These are phyloP conservation scores for Eurystomus gularis DNA, from an alignment of 2,113 vertebrate species.

Conservation along the genomic window DNA sequence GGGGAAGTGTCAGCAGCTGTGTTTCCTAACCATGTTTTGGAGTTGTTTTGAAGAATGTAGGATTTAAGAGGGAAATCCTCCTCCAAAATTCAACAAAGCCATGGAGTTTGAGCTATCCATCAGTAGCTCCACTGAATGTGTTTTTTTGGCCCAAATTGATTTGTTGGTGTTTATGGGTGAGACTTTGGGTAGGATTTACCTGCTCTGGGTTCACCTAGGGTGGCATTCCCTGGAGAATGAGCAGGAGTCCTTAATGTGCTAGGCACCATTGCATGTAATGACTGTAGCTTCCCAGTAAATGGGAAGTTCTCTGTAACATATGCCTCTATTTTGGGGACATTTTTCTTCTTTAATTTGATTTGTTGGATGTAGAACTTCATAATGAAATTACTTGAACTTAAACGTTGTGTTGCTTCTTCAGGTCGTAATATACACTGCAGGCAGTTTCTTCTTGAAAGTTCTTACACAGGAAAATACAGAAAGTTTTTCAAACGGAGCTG, in stretches of 20 bases:
- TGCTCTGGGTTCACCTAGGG: not conserved
- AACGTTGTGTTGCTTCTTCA: not conserved
- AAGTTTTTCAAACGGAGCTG: not conserved
- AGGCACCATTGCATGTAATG: rapidly evolving
- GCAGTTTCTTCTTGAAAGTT: not conserved
- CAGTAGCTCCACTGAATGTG: not conserved
- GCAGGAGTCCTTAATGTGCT: not conserved
- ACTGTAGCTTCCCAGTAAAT: not conserved
- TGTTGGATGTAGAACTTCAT: not conserved
- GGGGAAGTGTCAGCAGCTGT: not conserved
- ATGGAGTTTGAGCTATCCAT: not conserved
- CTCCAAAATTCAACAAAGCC: not conserved
- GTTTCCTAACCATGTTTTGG: not conserved
- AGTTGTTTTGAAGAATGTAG: not conserved
- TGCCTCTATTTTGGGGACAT: not conserved
- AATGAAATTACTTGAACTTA: not conserved
- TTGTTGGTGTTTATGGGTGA: not conserved
- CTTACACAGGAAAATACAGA: not conserved
- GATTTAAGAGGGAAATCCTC: not conserved
- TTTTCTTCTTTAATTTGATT: not conserved
- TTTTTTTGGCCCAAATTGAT: not conserved
- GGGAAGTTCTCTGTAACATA: not conserved
- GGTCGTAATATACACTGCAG: not conserved
- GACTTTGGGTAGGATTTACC: not conserved
- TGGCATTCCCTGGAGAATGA: not conserved